phyloP scores from a whole-genome alignment of 2,113 vertebrate species.

The Myocastor coypus region DNA sequence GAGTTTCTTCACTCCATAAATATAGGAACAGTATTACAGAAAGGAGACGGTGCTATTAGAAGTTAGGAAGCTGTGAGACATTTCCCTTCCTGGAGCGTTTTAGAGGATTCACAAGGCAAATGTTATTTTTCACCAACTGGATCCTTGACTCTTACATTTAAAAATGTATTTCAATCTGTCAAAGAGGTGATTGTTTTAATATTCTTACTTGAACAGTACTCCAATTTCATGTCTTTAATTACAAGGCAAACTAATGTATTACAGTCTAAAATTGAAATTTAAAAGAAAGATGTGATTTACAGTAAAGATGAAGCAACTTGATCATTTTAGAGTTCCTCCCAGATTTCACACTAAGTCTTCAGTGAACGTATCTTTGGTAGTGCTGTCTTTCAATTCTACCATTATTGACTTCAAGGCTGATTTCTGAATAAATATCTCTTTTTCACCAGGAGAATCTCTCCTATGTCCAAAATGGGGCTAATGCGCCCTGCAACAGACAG shows the following conservation, averaged over 20 bases:
- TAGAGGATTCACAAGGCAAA: conserved; percentile 69
- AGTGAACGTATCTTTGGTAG: conserved; percentile 54
- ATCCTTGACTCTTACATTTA: conserved; percentile 66
- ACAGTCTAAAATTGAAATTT: conserved; percentile 67
- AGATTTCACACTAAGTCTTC: conserved; percentile 69
- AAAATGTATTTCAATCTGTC: conserved; percentile 76
- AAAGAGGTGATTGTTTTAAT: conserved; percentile 56
- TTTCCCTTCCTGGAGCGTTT: conserved; percentile 36
- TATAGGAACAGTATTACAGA: conserved; percentile 60
- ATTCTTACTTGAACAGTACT: conserved; percentile 46
- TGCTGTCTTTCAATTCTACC: conserved; percentile 51
- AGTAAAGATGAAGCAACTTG: conserved; percentile 65
- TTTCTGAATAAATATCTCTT: conserved; percentile 59
- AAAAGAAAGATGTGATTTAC: conserved; percentile 68
- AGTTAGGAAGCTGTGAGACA: conserved; percentile 43
- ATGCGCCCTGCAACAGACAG: background rate
- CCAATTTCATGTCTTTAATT: conserved; percentile 49
- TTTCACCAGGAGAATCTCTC: conserved; percentile 62
- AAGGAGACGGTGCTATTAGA: conserved; percentile 62
- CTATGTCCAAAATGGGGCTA: background rate
- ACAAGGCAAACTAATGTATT: conserved; percentile 60
- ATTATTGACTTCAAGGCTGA: conserved; percentile 62
- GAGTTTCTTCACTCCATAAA: conserved; percentile 71
- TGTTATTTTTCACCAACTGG: conserved; percentile 60
- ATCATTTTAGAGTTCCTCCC: conserved; percentile 63